Evolutionary conservation across 2,888 invertebrate species (phyloP).

Genomic region (Xanthorhoe spadicearia): DNA sequence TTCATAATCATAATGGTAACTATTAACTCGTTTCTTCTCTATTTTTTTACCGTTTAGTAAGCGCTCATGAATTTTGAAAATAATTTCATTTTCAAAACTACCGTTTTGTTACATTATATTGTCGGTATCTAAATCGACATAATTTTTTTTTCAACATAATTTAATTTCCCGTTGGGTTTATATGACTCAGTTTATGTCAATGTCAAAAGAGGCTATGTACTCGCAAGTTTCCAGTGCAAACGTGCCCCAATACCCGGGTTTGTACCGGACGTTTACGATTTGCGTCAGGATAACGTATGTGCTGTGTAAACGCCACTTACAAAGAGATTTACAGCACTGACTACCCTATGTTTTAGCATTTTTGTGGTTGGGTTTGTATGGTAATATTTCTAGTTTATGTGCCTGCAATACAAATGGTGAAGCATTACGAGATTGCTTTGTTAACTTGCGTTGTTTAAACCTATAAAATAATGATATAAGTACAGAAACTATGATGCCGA

Average conservation of each 20-base stretch:
- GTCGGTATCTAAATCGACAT: no score
- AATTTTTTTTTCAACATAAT: no score
- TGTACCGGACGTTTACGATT: conserved; percentile 77
- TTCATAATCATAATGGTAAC: no score
- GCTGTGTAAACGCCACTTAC: conserved; percentile 81
- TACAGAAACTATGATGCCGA: no score
- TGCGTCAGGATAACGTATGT: conserved; percentile 69
- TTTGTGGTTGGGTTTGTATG: conserved; percentile 36
- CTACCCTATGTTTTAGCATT: conserved; percentile 54
- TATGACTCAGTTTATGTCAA: no score
- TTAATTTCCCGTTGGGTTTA: no score
- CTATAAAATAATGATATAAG: not conserved
- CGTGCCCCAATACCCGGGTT: conserved; percentile 40
- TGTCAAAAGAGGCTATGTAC: no score
- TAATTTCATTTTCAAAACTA: no score
- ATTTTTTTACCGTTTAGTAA: no score
- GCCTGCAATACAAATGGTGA: conserved; percentile 20
- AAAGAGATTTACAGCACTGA: conserved; percentile 73
- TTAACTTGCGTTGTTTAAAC: not conserved
- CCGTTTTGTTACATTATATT: no score
- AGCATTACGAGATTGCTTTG: conserved; percentile 31
- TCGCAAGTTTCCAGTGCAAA: conserved; percentile 17
- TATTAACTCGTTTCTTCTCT: no score
- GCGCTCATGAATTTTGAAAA: no score
- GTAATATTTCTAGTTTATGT: conserved; percentile 38